Evolutionary conservation across 2,888 invertebrate species (phyloP).

Genomic region (Epinotia ramella): DNA sequence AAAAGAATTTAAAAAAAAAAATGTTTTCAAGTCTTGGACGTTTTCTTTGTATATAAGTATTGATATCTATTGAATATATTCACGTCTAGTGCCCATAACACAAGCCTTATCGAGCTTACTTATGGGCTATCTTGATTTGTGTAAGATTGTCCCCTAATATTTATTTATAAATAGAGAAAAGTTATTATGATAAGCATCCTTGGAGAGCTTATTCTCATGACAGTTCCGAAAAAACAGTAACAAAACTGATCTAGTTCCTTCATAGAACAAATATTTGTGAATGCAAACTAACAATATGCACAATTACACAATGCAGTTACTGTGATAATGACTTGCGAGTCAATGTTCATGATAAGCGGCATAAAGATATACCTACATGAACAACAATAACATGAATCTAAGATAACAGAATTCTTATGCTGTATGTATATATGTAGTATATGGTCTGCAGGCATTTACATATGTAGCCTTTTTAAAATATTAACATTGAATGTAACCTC

Average conservation of each 20-base stretch:
- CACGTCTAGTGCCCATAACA: too few relatives aligned
- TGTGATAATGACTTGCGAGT: neutral
- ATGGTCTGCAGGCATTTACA: neutral
- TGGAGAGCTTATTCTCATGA: neutral
- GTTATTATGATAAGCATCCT: neutral
- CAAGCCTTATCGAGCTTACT: too few relatives aligned
- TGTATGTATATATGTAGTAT: too few relatives aligned
- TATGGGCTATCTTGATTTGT: too few relatives aligned
- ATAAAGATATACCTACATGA: neutral
- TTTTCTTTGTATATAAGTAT: too few relatives aligned
- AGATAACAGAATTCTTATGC: neutral
- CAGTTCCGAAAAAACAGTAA: neutral
- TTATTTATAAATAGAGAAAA: neutral
- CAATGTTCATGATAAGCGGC: slow-evolving; percentile 14
- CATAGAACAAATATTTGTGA: neutral
- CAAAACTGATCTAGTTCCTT: neutral
- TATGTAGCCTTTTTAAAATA: neutral
- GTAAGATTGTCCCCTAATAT: too few relatives aligned
- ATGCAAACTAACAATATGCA: neutral
- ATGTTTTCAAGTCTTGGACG: too few relatives aligned
- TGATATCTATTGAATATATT: too few relatives aligned
- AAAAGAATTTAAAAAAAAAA: too few relatives aligned
- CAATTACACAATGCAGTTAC: slow-evolving; percentile 5
- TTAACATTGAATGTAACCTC: neutral
- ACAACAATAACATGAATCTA: slow-evolving; percentile 13